Conservation (phyloP, 2,797 vertebrate genomes). For the Tenualosa ilisha region DNA sequence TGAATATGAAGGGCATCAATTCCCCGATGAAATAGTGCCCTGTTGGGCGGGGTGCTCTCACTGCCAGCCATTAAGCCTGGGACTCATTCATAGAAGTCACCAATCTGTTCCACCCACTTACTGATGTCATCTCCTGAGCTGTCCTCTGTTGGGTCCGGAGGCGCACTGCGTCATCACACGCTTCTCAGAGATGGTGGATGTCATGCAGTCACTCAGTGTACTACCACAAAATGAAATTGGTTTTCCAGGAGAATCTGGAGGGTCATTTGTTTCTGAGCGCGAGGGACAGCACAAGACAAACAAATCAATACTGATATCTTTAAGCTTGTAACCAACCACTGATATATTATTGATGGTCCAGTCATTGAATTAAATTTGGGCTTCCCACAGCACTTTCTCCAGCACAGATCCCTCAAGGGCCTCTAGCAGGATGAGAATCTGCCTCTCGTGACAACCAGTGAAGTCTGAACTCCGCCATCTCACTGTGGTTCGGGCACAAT, state of each 20-base stretch:
- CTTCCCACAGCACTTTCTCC: slow-evolving; percentile 59
- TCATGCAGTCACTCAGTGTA: background rate
- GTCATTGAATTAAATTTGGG: slow-evolving; percentile 67
- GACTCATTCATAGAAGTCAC: slow-evolving; percentile 36
- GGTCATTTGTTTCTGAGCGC: slow-evolving; percentile 68
- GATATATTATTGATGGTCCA: slow-evolving; percentile 73
- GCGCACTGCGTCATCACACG: background rate
- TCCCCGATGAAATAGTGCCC: slow-evolving; percentile 31
- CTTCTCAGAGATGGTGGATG: background rate
- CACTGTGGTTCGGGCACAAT: background rate
- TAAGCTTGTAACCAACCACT: slow-evolving; percentile 68
- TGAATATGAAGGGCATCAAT: slow-evolving; percentile 47
- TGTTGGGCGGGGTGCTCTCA: background rate
- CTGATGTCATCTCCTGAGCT: background rate
- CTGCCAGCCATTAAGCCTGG: slow-evolving; percentile 1
- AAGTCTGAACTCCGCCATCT: background rate
- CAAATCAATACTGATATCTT: slow-evolving; percentile 75
- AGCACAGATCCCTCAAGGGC: slow-evolving; percentile 61
- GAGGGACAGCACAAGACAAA: slow-evolving; percentile 67
- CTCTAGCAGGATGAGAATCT: slow-evolving; percentile 39
- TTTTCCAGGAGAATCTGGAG: slow-evolving; percentile 57
- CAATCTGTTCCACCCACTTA: slow-evolving; percentile 9
- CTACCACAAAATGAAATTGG: slow-evolving; percentile 62
- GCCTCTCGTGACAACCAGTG: background rate
- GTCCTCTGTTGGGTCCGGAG: background rate